A percentile compares a stretch with the other conserved stretches of the same genome.
Conservation (phyloP, 2,888 invertebrate species). For the Parnassius glacialis region DNA sequence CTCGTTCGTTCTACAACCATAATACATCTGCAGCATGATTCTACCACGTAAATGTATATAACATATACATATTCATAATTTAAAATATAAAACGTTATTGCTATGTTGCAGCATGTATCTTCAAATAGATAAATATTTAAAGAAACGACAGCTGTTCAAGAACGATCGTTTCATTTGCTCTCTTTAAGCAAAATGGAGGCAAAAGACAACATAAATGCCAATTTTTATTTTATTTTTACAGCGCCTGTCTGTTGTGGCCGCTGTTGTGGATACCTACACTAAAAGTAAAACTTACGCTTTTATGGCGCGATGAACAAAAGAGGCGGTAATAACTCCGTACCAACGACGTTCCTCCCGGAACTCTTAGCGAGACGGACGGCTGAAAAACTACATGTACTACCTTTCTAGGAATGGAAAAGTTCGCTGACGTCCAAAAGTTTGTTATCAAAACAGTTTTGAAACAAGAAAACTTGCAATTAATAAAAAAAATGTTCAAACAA, state of each 20-base stretch:
- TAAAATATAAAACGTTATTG: too few relatives aligned
- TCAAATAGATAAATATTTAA: neutral
- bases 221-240: slow-evolving; percentile 26
- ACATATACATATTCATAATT: too few relatives aligned
- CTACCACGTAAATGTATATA: too few relatives aligned
- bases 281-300: slow-evolving; percentile 61
- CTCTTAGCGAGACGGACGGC: slow-evolving; percentile 46
- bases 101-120: too few relatives aligned
- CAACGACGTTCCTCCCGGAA: slow-evolving; percentile 36
- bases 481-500: slow-evolving; percentile 16
- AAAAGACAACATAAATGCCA: slow-evolving; percentile 26
- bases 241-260: slow-evolving; percentile 38
- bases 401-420: slow-evolving; percentile 51
- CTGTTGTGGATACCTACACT: slow-evolving; percentile 38
- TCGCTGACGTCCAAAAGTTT: slow-evolving; percentile 59
- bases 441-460: neutral
- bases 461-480: neutral
- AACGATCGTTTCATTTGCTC: slow-evolving; percentile 17
- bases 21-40: too few relatives aligned
- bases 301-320: slow-evolving; percentile 62
- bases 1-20: too few relatives aligned
- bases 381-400: slow-evolving; percentile 56
- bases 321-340: slow-evolving; percentile 61
- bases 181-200: slow-evolving; percentile 15
- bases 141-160: slow-evolving; percentile 1